A percentile compares a stretch with the other conserved stretches of the same genome.
Conservation (phyloP, 2,888 invertebrate species). For the Bruchidius siliquastri region DNA sequence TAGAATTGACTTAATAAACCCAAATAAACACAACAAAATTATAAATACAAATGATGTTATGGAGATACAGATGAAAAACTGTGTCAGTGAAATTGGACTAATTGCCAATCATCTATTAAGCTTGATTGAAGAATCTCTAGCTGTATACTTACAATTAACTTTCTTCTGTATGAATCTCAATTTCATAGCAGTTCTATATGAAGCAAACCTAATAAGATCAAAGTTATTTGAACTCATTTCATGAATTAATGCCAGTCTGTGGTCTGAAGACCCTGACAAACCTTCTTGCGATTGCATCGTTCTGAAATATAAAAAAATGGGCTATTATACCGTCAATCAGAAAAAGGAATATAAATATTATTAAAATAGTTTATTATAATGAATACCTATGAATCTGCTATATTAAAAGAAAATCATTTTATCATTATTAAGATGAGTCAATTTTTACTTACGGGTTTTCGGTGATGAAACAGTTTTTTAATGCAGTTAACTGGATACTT, state of each 20-base stretch:
- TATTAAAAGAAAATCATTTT: background rate
- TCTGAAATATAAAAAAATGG: background rate
- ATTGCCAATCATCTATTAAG: background rate
- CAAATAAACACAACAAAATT: too few relatives aligned
- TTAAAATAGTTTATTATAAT: background rate
- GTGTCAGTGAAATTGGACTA: too few relatives aligned
- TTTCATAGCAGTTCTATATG: constrained; percentile 96
- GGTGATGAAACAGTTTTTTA: background rate
- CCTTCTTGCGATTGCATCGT: constrained; percentile 39
- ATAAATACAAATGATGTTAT: too few relatives aligned
- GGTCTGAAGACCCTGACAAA: constrained; percentile 51
- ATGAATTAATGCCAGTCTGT: constrained; percentile 72
- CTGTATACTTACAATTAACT: constrained; percentile 77
- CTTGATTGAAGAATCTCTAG: background rate
- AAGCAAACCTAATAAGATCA: constrained; percentile 94
- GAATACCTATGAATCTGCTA: background rate
- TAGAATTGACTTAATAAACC: too few relatives aligned
- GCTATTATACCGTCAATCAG: background rate
- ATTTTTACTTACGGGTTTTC: background rate
- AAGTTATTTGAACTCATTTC: constrained; percentile 89
- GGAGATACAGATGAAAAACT: too few relatives aligned
- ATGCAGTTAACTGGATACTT: background rate
- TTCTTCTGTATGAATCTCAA: constrained; percentile 96
- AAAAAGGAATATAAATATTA: background rate
- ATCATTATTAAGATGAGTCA: background rate